These are phyloP conservation scores for Catotricha subobsoleta DNA, from an alignment of 2,888 invertebrate genomes.

Conservation along the genomic window DNA sequence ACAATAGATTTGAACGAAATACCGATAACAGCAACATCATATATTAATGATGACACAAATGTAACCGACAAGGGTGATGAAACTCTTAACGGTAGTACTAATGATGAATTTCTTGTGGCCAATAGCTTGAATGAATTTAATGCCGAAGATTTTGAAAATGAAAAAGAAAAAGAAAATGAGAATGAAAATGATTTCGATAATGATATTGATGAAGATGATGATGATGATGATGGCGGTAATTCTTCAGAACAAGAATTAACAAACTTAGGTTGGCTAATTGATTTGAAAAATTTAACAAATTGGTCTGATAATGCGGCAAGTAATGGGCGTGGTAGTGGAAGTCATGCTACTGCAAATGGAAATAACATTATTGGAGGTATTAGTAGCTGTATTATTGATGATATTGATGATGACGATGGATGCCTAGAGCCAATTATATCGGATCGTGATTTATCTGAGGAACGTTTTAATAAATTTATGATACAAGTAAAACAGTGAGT, in stretches of 20 bases:
- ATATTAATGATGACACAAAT: too few species aligned
- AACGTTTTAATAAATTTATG: constrained; percentile 25
- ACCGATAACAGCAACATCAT: too few species aligned
- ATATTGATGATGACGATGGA: constrained; percentile 4
- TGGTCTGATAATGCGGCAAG: constrained; percentile 16
- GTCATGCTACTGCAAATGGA: too few species aligned
- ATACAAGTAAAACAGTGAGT: constrained; percentile 23
- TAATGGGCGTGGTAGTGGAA: background rate
- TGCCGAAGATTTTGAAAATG: too few species aligned
- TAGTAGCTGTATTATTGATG: constrained; percentile 4
- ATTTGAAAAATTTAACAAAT: constrained; percentile 22
- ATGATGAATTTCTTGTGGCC: too few species aligned
- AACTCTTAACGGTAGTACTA: too few species aligned
- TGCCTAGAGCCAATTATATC: constrained; percentile 4
- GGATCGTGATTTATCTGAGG: constrained; percentile 21
- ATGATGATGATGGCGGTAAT: constrained; percentile 11
- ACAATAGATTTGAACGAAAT: too few species aligned
- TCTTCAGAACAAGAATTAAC: constrained; percentile 24
- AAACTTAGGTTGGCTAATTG: constrained; percentile 25
- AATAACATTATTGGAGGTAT: constrained; percentile 15
- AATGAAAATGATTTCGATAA: too few species aligned
- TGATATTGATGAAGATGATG: background rate
- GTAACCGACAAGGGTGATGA: too few species aligned
- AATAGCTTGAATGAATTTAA: too few species aligned
- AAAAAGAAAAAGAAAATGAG: too few species aligned